These are phyloP conservation scores for Ptychoptera albimana DNA, from an alignment of 2,888 invertebrate genomes.

Conservation along the genomic window DNA sequence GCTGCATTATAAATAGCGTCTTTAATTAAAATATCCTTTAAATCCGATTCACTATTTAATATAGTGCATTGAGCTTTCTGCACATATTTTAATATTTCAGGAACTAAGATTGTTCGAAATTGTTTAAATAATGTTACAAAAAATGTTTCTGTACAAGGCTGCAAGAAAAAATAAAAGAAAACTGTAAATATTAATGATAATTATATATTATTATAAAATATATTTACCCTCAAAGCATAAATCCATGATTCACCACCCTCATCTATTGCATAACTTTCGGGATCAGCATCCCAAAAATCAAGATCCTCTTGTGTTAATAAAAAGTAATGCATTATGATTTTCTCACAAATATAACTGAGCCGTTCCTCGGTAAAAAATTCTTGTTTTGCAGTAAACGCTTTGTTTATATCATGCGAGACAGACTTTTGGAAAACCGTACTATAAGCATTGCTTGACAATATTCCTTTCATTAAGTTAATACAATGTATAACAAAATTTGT, in stretches of 20 bases:
- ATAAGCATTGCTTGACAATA: conserved; percentile 63
- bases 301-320: conserved; percentile 69
- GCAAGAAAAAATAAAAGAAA: conserved; percentile 14
- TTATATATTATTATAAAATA: not conserved
- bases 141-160: conserved; percentile 79
- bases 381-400: conserved; percentile 40
- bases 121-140: conserved; percentile 72
- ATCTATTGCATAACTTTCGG: conserved; percentile 78
- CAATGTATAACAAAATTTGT: conserved; percentile 81
- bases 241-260: conserved; percentile 90
- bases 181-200: not conserved
- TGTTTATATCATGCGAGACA: conserved; percentile 33
- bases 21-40: conserved; percentile 66
- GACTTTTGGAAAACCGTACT: conserved; percentile 22
- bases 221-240: conserved; percentile 66
- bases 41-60: conserved; percentile 49
- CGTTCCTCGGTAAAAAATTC: conserved; percentile 63
- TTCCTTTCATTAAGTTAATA: conserved; percentile 74
- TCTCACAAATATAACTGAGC: conserved; percentile 65
- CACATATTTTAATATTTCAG: conserved; percentile 58
- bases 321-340: conserved; percentile 78
- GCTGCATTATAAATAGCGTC: conserved; percentile 91
- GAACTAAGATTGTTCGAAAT: conserved; percentile 53
- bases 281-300: conserved; percentile 76
- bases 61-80: conserved; percentile 52